Evolutionary conservation across 2,888 invertebrate genomes (phyloP), one percentile per base, ranked within the genome.

Genomic region (Heteromyza rotundicornis): DNA sequence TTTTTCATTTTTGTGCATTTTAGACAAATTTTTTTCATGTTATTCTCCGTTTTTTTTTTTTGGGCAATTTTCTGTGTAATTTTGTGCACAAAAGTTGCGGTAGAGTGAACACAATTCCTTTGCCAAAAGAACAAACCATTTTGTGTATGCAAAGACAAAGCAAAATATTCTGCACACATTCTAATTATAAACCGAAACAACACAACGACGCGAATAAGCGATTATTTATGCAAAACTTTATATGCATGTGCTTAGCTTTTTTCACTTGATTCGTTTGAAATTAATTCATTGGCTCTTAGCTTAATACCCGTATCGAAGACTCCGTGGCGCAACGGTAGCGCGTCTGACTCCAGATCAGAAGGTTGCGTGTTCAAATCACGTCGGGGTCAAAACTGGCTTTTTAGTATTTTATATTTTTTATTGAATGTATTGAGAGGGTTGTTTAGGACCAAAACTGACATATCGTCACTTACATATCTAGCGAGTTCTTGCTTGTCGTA

Each of bases 321-420:
- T 70, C 70, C 71, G 71, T 71, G 71, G 71, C 71, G 71, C 70
- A 71, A 71, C 69, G 71, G 71, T 69, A 70, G 71, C 70, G 70
- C 71, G 70, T 69, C 71, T 71, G 71, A 70, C 69, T 53, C 44
- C 71, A 71, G 70, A 69, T 70, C 71, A 71, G 71, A 70, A 71
- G 71, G 71, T 71, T 71, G 69, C 71, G 71, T 71, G 71, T 70
- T 71, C 71, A 69, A 71, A 71, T 71, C 71, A 71, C 71, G 70
- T 71, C 71, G 71, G 70, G 69, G 71, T 71, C 70, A 70, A 50
- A 1, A 2, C 49, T 24, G 7, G 20, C 24, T 44, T 47, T 19
- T 56, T 47, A n/a, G n/a, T n/a, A n/a, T n/a, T n/a, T n/a, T n/a
- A n/a, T n/a, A n/a, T n/a, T n/a, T n/a, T n/a, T n/a, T n/a, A n/a